Evolutionary conservation across 2,888 invertebrate species (phyloP).

Genomic region (Metallyticus violacea): DNA sequence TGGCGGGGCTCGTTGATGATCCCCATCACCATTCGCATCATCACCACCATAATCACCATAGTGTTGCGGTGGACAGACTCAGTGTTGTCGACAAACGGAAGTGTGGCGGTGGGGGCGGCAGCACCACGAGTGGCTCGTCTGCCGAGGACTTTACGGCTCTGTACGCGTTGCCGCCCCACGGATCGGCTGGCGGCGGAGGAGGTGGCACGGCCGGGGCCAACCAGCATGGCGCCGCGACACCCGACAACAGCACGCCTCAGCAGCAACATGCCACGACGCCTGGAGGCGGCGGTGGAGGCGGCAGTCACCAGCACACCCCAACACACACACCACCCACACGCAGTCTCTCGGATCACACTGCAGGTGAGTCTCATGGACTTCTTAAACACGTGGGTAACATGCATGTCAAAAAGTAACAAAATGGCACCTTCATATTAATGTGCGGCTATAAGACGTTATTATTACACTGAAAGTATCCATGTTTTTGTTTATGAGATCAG

Average conservation of each 20-base stretch:
- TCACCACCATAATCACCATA: constrained; percentile 36
- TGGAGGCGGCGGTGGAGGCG: constrained; percentile 46
- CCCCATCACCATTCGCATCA: constrained; percentile 59
- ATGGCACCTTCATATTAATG: too few relatives aligned
- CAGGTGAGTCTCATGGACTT: constrained; percentile 42
- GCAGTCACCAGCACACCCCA: constrained; percentile 60
- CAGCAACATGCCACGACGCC: constrained; percentile 43
- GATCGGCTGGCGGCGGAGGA: constrained; percentile 43
- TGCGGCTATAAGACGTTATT: too few relatives aligned
- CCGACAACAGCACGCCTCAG: constrained; percentile 42
- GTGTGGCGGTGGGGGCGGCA: constrained; percentile 38
- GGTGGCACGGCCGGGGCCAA: constrained; percentile 36
- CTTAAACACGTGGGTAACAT: too few relatives aligned
- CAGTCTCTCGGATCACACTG: constrained; percentile 46
- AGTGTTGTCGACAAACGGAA: constrained; percentile 23
- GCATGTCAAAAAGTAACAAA: too few relatives aligned
- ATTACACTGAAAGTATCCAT: too few relatives aligned
- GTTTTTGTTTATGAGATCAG: too few relatives aligned
- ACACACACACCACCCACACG: constrained; percentile 66
- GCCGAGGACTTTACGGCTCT: constrained; percentile 87
- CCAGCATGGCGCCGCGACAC: constrained; percentile 41
- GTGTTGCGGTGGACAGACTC: constrained; percentile 18
- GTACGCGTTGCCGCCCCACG: constrained; percentile 61
- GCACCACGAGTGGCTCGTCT: constrained; percentile 56
- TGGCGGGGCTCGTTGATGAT: constrained; percentile 76